Conservation (phyloP, 2,888 invertebrate species). For the Ichneumoninae sp. region DNA sequence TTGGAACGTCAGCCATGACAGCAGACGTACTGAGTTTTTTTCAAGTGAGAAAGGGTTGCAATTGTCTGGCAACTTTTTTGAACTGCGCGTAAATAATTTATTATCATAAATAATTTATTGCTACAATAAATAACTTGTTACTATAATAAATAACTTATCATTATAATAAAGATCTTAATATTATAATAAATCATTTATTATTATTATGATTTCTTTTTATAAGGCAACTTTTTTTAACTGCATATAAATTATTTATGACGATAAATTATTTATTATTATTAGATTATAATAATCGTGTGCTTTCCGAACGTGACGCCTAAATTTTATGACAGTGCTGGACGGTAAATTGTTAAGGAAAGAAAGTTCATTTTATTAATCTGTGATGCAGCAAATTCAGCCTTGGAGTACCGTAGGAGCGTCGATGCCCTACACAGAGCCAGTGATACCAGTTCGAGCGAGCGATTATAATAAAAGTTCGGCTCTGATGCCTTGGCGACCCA, state of each 20-base stretch:
- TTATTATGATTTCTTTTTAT: too few relatives aligned
- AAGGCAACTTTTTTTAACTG: neutral
- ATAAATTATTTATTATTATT: neutral
- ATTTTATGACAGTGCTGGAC: neutral
- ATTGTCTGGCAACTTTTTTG: neutral
- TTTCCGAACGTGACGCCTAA: neutral
- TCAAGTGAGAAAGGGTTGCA: constrained; percentile 3
- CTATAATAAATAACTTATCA: too few relatives aligned
- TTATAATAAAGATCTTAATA: too few relatives aligned
- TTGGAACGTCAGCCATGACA: constrained; percentile 82
- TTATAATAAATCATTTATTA: neutral
- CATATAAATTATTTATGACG: neutral
- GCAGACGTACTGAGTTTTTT: constrained; percentile 46
- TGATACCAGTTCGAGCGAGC: constrained; percentile 88
- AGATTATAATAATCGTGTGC: neutral
- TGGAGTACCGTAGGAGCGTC: constrained; percentile 88
- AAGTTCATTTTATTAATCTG: neutral
- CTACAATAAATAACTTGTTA: too few relatives aligned
- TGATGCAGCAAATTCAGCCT: constrained; percentile 91
- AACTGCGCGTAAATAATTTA: neutral
- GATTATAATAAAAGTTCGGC: constrained; percentile 90
- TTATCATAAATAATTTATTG: neutral
- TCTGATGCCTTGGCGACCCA: constrained; percentile 92
- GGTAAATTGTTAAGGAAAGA: neutral
- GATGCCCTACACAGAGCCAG: constrained; percentile 88